These are phyloP conservation scores for Pollenia labialis DNA, from an alignment of 2,888 invertebrate species.

Conservation along the genomic window DNA sequence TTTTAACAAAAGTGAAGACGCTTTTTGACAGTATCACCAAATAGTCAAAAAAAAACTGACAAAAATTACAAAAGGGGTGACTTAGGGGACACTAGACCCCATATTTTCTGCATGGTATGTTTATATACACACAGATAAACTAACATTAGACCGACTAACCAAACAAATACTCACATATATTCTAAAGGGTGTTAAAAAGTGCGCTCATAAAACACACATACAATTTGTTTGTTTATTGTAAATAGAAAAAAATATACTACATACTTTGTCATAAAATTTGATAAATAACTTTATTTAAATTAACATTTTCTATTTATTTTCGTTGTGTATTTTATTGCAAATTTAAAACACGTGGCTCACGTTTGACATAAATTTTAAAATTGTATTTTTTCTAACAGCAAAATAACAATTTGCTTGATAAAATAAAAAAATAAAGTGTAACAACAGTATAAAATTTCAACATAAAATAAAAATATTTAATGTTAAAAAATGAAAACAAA, in stretches of 20 bases:
- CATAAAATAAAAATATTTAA: constrained; percentile 1
- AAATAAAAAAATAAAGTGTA: background rate
- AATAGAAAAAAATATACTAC: constrained; percentile 1
- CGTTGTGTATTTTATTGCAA: constrained; percentile 17
- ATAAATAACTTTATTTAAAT: constrained; percentile 19
- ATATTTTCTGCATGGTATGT: no score
- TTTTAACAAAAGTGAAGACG: no score
- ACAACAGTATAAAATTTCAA: background rate
- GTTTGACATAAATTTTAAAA: constrained; percentile 30
- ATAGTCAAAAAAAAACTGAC: no score
- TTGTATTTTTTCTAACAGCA: background rate
- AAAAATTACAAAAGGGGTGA: no score
- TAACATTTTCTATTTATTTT: constrained; percentile 21
- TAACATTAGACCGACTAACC: no score
- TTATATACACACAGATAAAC: no score
- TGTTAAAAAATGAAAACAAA: background rate
- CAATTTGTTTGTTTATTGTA: background rate
- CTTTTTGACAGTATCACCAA: no score
- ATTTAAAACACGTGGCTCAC: constrained; percentile 9
- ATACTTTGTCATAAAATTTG: constrained; percentile 31
- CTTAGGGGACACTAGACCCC: no score
- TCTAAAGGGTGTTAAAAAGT: no score
- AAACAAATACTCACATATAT: no score
- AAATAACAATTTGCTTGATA: background rate
- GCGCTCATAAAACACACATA: background rate